Evolutionary conservation across 2,888 invertebrate genomes (phyloP).

Genomic region (Dasysyrphus tricinctus): DNA sequence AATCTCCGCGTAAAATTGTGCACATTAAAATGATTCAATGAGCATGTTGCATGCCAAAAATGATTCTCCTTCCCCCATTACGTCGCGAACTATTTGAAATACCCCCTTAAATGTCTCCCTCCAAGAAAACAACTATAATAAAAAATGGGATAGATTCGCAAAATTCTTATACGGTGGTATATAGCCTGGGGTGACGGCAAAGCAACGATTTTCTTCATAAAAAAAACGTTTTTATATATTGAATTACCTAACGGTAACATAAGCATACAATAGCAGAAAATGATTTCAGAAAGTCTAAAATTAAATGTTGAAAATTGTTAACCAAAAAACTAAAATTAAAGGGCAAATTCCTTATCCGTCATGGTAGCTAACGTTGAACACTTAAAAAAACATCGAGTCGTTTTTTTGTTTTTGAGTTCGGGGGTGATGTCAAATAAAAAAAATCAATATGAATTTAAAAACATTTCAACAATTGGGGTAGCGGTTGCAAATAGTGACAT

Average conservation of each 20-base stretch:
- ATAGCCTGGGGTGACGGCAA: conserved; percentile 40
- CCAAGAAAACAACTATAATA: conserved; percentile 1
- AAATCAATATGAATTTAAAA: no score
- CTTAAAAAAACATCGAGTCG: no score
- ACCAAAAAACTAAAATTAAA: not conserved
- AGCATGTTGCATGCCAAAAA: conserved; percentile 59
- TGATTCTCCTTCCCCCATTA: conserved; percentile 3
- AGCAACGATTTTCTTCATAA: conserved; percentile 7
- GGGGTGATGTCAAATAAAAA: no score
- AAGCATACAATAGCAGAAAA: not conserved
- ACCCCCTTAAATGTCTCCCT: not conserved
- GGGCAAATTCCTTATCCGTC: not conserved
- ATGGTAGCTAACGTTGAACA: no score
- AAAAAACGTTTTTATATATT: not conserved
- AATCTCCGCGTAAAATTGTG: conserved; percentile 25
- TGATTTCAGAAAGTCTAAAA: not conserved
- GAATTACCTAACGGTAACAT: no score
- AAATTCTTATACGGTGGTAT: conserved; percentile 47
- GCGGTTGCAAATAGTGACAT: no score
- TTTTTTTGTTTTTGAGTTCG: no score
- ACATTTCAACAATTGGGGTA: no score
- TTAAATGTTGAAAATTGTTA: not conserved
- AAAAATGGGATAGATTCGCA: conserved; percentile 5
- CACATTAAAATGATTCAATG: conserved; percentile 69
- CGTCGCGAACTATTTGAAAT: no score